Evolutionary conservation across 2,888 invertebrate genomes (phyloP).

Genomic region (Oasisia sp.): DNA sequence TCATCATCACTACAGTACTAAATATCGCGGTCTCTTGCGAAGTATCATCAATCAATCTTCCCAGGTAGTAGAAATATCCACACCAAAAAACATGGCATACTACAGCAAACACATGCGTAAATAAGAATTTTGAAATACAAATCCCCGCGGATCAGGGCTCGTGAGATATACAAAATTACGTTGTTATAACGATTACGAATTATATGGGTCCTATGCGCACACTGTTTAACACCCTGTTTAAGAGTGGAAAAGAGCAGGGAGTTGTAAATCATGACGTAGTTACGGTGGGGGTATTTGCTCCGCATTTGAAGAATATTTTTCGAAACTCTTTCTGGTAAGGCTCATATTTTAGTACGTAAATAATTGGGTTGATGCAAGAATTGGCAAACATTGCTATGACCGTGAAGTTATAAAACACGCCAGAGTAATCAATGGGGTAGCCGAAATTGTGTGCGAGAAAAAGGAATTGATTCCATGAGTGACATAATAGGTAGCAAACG

Average conservation of each 20-base stretch:
- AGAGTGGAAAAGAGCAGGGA: not conserved
- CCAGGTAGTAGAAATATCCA: too few relatives aligned
- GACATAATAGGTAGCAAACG: slow-evolving; percentile 36
- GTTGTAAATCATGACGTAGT: not conserved
- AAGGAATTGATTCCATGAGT: slow-evolving; percentile 38
- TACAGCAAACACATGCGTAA: too few relatives aligned
- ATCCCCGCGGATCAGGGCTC: too few relatives aligned
- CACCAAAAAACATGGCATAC: too few relatives aligned
- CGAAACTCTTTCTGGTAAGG: slow-evolving; percentile 33
- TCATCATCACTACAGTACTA: too few relatives aligned
- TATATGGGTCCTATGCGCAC: too few relatives aligned
- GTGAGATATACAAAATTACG: too few relatives aligned
- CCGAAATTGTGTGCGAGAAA: slow-evolving; percentile 40
- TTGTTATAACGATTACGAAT: too few relatives aligned
- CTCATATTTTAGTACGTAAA: slow-evolving; percentile 38
- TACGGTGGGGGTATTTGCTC: not conserved
- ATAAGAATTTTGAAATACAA: too few relatives aligned
- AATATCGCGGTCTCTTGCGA: too few relatives aligned
- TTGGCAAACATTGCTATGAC: slow-evolving; percentile 38
- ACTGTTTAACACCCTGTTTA: not conserved
- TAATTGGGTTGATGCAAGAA: slow-evolving; percentile 40
- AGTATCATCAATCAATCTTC: too few relatives aligned
- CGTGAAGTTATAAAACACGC: slow-evolving; percentile 38
- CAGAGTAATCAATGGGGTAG: slow-evolving; percentile 14
- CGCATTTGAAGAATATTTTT: slow-evolving; percentile 18